phyloP scores from a whole-genome alignment of 1,140 invertebrate species.

The Leptopilina boulardi region DNA sequence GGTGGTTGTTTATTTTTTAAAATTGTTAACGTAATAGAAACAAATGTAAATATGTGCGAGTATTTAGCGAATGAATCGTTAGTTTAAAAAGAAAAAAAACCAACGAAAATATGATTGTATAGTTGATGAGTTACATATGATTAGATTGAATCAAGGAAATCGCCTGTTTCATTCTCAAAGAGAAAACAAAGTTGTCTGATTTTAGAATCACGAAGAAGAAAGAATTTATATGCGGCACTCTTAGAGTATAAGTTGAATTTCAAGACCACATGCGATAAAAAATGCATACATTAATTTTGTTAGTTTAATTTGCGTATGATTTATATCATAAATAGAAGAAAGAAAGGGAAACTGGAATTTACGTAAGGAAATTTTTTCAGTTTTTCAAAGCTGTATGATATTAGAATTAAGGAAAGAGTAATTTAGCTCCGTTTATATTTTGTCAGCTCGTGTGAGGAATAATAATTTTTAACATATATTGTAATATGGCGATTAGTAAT shows the following conservation, averaged over 20 bases:
- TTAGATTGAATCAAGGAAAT: constrained; percentile 7
- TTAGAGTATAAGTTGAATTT: constrained; percentile 9
- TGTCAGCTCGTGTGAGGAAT: neutral
- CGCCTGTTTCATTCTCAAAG: constrained; percentile 22
- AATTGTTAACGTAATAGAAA: neutral
- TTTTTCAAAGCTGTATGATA: constrained; percentile 26
- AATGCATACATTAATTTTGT: neutral
- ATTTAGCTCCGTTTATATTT: constrained; percentile 9
- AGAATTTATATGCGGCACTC: neutral
- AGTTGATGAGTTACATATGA: neutral
- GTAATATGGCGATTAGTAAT: constrained; percentile 42
- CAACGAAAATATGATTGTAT: neutral
- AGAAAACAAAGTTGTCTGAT: neutral
- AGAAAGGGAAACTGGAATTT: neutral
- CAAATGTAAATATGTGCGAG: constrained; percentile 26
- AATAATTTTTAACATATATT: constrained; percentile 38
- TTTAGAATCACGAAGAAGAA: constrained; percentile 30
- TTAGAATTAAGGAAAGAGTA: constrained; percentile 1
- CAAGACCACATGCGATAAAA: constrained; percentile 14
- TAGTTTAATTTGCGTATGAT: constrained; percentile 13
- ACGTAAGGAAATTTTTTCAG: constrained; percentile 10
- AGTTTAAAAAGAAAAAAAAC: neutral
- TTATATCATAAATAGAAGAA: neutral
- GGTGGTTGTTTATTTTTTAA: constrained; percentile 19
- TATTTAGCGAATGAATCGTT: constrained; percentile 30